These are phyloP conservation scores for Xanthorhoe spadicearia DNA, from an alignment of 2,888 invertebrate genomes.

Conservation along the genomic window DNA sequence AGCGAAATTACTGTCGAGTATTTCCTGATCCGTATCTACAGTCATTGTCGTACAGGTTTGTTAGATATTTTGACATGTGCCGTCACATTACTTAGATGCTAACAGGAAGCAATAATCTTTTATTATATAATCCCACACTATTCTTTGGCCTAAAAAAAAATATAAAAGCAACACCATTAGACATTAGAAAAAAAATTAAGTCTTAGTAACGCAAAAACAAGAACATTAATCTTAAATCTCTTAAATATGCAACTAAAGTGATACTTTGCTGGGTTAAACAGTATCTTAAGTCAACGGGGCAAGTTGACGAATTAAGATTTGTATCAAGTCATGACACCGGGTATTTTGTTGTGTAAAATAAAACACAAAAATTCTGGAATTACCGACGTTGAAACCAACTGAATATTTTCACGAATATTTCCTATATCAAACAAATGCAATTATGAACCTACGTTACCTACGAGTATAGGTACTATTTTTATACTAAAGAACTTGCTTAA, in stretches of 20 bases:
- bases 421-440: no score
- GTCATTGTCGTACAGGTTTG: constrained; percentile 66
- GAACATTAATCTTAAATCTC: constrained; percentile 7
- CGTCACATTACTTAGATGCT: constrained; percentile 33
- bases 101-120: constrained; percentile 48
- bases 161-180: constrained; percentile 1
- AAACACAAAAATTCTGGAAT: neutral
- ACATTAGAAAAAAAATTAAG: neutral
- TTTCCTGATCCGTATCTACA: constrained; percentile 67
- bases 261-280: constrained; percentile 47
- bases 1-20: constrained; percentile 63
- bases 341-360: constrained; percentile 26
- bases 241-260: constrained; percentile 23
- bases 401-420: no score
- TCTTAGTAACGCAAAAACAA: constrained; percentile 2
- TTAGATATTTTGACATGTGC: constrained; percentile 47
- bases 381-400: no score
- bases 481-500: no score
- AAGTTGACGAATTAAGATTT: constrained; percentile 73
- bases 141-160: constrained; percentile 12
- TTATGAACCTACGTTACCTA: no score
- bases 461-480: no score
- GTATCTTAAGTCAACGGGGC: constrained; percentile 53
- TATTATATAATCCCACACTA: constrained; percentile 17
- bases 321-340: constrained; percentile 58